Base-by-base conservation (phyloP, 2,113 vertebrate species). In the Pluvianellus socialis region DNA sequence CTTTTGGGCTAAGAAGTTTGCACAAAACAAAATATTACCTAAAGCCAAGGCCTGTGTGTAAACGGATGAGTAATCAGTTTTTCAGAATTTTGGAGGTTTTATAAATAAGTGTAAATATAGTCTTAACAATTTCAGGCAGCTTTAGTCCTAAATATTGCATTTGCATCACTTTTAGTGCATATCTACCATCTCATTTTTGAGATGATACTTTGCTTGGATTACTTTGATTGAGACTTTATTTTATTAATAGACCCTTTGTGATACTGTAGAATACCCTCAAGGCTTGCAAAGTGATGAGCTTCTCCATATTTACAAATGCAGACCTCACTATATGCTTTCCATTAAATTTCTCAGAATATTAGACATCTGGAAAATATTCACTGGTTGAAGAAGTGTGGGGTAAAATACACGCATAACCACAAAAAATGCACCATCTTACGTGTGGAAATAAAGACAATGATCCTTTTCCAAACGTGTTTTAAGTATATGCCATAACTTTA, bases 291-390 rank as follows among this genome's bases (percentile, higher is more conserved):
- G 14, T 7, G n/a, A 33, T 90, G 90, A 77, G 28, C 55, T 91
- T 80, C 91, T 84, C 71, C 28, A 11, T 79, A 35, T 5, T 66
- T 87, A 93, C 66, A 95, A 83, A 63, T 20, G 28, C n/a, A 76
- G 79, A 74, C 61, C n/a, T 86, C 79, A 30, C 38, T 71, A n/a
- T 67, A 61, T 83, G 26, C 14, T 95, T 94, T 87, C 49, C 67
- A 90, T 72, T 90, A 92, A 88, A 87, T 89, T 88, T 71, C 32
- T 83, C n/a, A 66, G 65, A 55, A 80, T 53, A 52, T 86, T 66
- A 62, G 32, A 50, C 71, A 88, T 93, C 75, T 92, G 88, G 92
- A 90, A 92, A 90, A 59, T 94, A 90, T 88, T 93, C 86, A 66
- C 52, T 80, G 23, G 17, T 86, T 93, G 79, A 86, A 91, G 58